These are phyloP conservation scores for Frankliniella fusca DNA, from an alignment of 2,888 invertebrate species.

Conservation along the genomic window DNA sequence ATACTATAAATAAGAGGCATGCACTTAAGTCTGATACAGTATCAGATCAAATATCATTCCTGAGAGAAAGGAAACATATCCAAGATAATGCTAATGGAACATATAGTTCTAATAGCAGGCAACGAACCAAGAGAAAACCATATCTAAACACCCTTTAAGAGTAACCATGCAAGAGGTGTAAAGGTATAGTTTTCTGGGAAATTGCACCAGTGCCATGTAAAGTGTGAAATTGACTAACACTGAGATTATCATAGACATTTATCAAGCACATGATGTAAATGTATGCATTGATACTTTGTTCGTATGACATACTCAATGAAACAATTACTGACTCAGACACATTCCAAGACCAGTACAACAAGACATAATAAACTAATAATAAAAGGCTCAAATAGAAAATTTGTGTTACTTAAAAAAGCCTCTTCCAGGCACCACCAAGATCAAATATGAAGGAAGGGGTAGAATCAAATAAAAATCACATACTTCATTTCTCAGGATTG, in stretches of 20 bases:
- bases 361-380: neutral
- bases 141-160: neutral
- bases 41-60: constrained; percentile 12
- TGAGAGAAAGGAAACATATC: neutral
- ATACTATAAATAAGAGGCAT: constrained; percentile 15
- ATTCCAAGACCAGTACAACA: neutral
- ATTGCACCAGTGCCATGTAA: neutral
- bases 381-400: neutral
- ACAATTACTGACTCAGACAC: neutral
- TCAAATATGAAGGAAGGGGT: neutral
- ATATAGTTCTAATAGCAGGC: neutral
- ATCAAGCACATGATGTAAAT: too few relatives aligned
- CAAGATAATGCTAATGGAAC: neutral
- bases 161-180: constrained; percentile 1
- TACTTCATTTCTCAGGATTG: neutral
- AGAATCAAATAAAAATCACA: neutral
- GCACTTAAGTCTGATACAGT: neutral
- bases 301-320: too few relatives aligned
- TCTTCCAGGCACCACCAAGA: neutral
- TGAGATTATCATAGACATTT: too few relatives aligned
- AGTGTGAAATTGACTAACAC: too few relatives aligned
- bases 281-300: too few relatives aligned
- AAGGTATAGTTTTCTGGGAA: neutral
- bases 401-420: neutral
- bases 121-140: neutral